phyloP scores from a whole-genome alignment of 2,797 vertebrate species.

The Amblyopsis hoosieri region DNA sequence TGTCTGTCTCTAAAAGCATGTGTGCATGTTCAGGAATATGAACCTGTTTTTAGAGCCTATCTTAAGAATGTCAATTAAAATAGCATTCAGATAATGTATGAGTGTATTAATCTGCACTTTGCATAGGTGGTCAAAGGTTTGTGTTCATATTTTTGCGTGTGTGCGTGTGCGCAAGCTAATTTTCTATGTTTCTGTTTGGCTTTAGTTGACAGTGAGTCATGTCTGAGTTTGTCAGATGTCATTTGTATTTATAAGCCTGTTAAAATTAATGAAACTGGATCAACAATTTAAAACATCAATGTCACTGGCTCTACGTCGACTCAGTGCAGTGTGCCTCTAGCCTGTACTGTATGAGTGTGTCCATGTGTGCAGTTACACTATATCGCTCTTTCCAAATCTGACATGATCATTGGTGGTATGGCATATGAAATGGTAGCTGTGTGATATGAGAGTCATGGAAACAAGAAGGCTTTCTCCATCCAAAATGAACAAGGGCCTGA shows the following conservation, averaged over 20 bases:
- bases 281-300: not conserved
- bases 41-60: too few species aligned
- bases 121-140: not conserved
- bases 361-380: not conserved
- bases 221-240: conserved; percentile 40
- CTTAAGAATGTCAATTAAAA: too few species aligned
- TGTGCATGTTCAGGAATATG: not conserved
- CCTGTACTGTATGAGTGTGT: not conserved
- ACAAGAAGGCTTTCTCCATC: conserved; percentile 27
- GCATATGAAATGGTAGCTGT: conserved; percentile 1
- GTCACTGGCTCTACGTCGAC: not conserved
- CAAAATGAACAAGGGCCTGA: conserved; percentile 25
- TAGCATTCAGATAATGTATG: too few species aligned
- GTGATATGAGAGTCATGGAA: conserved; percentile 32
- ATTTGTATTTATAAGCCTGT: conserved; percentile 22
- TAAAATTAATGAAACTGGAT: conserved; percentile 18
- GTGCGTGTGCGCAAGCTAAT: not conserved
- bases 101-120: not conserved
- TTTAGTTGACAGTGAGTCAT: conserved; percentile 37
- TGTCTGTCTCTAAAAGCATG: not conserved
- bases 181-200: not conserved
- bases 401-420: conserved; percentile 7
- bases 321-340: not conserved
- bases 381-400: conserved; percentile 29
- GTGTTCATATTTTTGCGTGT: conserved; percentile 1